Evolutionary conservation across 2,797 vertebrate genomes (phyloP), one percentile per base, ranked within the genome.

Genomic region (Vespertilio murinus): DNA sequence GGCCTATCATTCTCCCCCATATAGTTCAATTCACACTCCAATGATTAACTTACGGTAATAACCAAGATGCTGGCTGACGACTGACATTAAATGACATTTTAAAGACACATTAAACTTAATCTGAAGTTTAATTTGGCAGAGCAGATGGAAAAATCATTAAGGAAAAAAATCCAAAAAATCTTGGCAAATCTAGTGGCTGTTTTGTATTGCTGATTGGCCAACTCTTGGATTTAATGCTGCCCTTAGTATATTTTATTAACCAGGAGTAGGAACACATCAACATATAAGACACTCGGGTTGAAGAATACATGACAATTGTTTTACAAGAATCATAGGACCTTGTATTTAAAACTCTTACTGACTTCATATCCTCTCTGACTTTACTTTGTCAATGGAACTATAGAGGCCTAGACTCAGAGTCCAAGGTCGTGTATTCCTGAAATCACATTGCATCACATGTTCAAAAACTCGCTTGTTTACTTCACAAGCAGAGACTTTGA

Each of bases 381-480:
- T n/a, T 71, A 18, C 23, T 92, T 90, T 95, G 47, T 75, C 74
- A 77, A 89, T 61, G 88, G 35, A 74, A 73, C 28, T 38, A 28
- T 20, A 87, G 33, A 90, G 38, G 42, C 20, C 23, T n/a, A 38
- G 83, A 87, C 28, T 93, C 56, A 82, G 74, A 95, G 96, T 96
- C 70, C 96, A 97, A 94, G 47, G 96, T 88, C 85, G 82, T 59
- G n/a, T 73, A 74, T 70, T 91, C 25, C 73, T 38, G 71, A 79
- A 88, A 91, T 38, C 23, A 45, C 8, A 59, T 97, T 95, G 95
- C 95, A 90, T 88, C 94, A 96, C 22, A 84, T 64, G 49, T 94
- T 90, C 38, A 93, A 65, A 97, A 95, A n/a, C 69, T 78, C 74
- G 90, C 70, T 80, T 98, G 84, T 98, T 97, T 97, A 95, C 95